phyloP scores from a whole-genome alignment of 2,797 vertebrate genomes.

The Peromyscus nudipes region DNA sequence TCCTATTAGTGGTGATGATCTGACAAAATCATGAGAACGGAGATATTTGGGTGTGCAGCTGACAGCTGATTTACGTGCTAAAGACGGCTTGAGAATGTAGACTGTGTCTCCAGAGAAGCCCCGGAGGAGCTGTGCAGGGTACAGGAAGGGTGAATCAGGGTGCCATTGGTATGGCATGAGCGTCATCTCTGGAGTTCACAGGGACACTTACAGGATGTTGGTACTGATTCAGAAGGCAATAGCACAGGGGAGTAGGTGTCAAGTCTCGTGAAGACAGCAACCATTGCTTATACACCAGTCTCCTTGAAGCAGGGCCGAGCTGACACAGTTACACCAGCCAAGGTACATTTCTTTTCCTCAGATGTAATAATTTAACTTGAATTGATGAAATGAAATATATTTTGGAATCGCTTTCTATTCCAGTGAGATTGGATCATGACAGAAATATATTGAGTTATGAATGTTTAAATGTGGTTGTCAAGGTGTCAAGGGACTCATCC shows the following conservation, averaged over 20 bases:
- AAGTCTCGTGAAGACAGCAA: not conserved
- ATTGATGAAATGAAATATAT: conserved; percentile 67
- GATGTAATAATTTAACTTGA: conserved; percentile 61
- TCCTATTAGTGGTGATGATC: conserved; percentile 74
- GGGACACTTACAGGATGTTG: not conserved
- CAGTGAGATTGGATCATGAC: conserved; percentile 48
- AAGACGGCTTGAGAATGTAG: not conserved
- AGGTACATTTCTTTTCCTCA: conserved; percentile 72
- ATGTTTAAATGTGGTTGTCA: not conserved
- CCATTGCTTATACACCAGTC: not conserved
- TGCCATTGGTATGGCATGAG: not conserved
- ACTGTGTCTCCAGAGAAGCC: not conserved
- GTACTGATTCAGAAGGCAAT: no score
- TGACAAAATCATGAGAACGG: conserved; percentile 71
- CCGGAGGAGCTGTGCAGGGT: not conserved
- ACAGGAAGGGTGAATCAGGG: not conserved
- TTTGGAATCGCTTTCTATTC: conserved; percentile 33
- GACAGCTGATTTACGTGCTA: conserved; percentile 67
- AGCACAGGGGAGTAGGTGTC: fast-evolving
- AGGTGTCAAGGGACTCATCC: not conserved
- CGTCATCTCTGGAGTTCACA: not conserved
- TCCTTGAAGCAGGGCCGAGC: conserved; percentile 24
- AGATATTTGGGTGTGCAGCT: conserved; percentile 79
- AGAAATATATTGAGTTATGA: conserved; percentile 45
- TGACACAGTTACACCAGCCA: not conserved